A percentile compares a stretch with the other conserved stretches of the same genome.
Evolutionary conservation across 23 tunicate species (phyloP).

Genomic region (Trididemnum clinides): DNA sequence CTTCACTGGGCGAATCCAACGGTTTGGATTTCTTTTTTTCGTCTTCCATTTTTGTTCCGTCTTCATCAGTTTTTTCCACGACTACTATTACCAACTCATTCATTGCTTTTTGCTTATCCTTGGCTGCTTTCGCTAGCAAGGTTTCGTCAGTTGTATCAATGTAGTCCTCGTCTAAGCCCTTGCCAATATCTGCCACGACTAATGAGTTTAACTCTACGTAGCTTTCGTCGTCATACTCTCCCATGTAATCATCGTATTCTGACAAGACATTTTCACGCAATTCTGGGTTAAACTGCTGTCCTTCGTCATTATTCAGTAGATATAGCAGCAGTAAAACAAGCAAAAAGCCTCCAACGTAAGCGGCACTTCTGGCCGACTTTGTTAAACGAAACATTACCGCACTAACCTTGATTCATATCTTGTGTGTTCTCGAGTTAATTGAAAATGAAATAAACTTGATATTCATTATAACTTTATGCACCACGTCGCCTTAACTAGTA

Average conservation of each 20-base stretch:
- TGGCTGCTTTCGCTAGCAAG: slow-evolving; percentile 16
- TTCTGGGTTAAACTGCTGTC: slow-evolving; percentile 29
- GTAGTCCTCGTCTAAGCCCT: background rate
- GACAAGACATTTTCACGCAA: slow-evolving; percentile 26
- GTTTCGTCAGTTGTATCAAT: background rate
- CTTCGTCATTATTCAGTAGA: slow-evolving; percentile 24
- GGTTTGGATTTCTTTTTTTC: slow-evolving; percentile 18
- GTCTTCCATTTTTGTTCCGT: background rate
- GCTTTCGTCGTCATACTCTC: slow-evolving; percentile 21
- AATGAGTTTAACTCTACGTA: slow-evolving; percentile 7
- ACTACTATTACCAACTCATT: slow-evolving; percentile 53
- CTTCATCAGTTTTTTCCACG: slow-evolving; percentile 31
- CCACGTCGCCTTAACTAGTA: no score
- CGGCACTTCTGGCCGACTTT: slow-evolving; percentile 6
- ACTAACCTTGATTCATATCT: no score
- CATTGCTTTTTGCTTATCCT: slow-evolving; percentile 26
- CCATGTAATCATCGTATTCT: slow-evolving; percentile 67
- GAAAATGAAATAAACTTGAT: no score
- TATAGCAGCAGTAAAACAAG: slow-evolving; percentile 51
- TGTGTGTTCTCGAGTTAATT: no score
- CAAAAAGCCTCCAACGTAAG: slow-evolving; percentile 33
- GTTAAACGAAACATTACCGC: slow-evolving; percentile 24
- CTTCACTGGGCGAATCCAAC: slow-evolving; percentile 75
- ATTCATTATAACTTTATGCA: no score
- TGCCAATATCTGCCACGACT: background rate